Conservation (phyloP, 2,888 invertebrate species). For the Brachyptera putata region DNA sequence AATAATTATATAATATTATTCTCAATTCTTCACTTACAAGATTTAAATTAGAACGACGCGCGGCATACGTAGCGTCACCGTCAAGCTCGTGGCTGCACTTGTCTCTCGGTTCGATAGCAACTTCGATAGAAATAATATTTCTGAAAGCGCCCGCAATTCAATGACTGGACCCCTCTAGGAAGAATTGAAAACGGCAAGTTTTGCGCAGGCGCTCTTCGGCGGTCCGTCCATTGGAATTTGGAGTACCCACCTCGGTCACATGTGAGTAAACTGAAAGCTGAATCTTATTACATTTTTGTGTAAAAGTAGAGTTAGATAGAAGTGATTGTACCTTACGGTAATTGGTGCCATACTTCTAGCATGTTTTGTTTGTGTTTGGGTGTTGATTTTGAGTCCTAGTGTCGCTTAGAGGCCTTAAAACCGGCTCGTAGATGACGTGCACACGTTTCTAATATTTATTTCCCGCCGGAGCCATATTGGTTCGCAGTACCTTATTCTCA, state of each 20-base stretch:
- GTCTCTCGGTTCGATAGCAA: too few relatives aligned
- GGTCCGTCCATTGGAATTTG: constrained; percentile 76
- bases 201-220: constrained; percentile 64
- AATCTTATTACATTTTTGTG: constrained; percentile 2
- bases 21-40: too few relatives aligned
- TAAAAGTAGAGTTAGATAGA: not conserved
- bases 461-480: constrained; percentile 45
- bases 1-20: too few relatives aligned
- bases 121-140: too few relatives aligned
- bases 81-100: too few relatives aligned
- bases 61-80: too few relatives aligned
- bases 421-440: constrained; percentile 40
- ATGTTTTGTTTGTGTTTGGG: not conserved
- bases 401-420: not conserved
- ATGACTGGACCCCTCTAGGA: constrained; percentile 30
- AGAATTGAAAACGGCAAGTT: constrained; percentile 43
- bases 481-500: not conserved
- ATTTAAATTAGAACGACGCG: too few relatives aligned
- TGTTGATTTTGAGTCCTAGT: not conserved
- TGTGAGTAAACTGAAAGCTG: constrained; percentile 62
- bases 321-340: not conserved
- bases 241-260: constrained; percentile 87
- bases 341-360: not conserved
- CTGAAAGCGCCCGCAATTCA: constrained; percentile 14
- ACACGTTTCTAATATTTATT: constrained; percentile 39